phyloP scores from a whole-genome alignment of 2,888 invertebrate genomes.

The Zaprionus obscuricornis region DNA sequence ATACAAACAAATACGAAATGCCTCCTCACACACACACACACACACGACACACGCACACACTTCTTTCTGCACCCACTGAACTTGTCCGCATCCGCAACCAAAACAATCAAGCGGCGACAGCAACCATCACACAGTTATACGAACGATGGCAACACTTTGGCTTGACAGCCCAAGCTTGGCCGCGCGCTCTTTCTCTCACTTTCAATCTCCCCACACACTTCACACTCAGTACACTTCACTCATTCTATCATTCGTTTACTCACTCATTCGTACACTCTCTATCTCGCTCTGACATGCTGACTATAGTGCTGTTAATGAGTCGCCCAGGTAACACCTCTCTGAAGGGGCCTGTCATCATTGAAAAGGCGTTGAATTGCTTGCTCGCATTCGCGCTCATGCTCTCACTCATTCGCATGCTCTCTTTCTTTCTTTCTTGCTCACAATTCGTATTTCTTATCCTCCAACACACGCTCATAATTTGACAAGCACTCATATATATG shows the following conservation, averaged over 20 bases:
- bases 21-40: conserved; percentile 25
- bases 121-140: conserved; percentile 17
- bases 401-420: conserved; percentile 6
- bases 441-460: neutral
- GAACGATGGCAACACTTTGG: conserved; percentile 40
- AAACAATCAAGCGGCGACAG: conserved; percentile 48
- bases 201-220: conserved; percentile 9
- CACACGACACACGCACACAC: neutral
- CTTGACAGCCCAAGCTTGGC: conserved; percentile 42
- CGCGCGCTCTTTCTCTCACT: conserved; percentile 9
- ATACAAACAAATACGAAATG: conserved; percentile 12
- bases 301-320: conserved; percentile 59
- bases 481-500: no score
- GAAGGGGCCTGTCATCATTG: conserved; percentile 53
- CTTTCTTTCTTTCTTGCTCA: conserved; percentile 6
- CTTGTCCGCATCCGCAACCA: conserved; percentile 20
- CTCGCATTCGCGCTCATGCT: conserved; percentile 18
- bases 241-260: conserved; percentile 4
- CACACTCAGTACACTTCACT: no score
- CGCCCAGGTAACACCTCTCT: conserved; percentile 51
- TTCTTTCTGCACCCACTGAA: no score
- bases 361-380: conserved; percentile 57
- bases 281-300: neutral
- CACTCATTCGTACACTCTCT: conserved; percentile 12
- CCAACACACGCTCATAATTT: conserved; percentile 29